Evolutionary conservation across 64 coral and sea anemone species (phyloP).

Genomic region (Dendrophyllia cribrosa): DNA sequence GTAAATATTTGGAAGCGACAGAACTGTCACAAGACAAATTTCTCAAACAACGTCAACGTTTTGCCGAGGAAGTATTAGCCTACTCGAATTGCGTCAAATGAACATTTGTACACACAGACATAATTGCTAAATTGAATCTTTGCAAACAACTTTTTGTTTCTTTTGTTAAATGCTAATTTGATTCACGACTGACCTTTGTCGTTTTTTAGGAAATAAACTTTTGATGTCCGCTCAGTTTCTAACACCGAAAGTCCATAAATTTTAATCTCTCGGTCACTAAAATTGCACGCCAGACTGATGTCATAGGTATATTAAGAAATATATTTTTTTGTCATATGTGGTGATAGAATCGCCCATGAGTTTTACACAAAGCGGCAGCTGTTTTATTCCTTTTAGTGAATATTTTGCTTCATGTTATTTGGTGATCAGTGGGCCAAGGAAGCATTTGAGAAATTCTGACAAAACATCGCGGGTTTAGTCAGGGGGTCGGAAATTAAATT

Average conservation of each 20-base stretch:
- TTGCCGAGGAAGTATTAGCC: slow-evolving; percentile 34
- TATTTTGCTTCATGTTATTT: too few relatives aligned
- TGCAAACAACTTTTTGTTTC: slow-evolving; percentile 13
- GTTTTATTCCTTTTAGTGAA: not conserved
- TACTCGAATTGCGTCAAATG: not conserved
- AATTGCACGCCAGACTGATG: not conserved
- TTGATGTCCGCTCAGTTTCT: not conserved
- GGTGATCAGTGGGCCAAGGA: too few relatives aligned
- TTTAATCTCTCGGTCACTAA: not conserved
- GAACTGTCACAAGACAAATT: not conserved
- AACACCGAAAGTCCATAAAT: not conserved
- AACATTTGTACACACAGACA: slow-evolving; percentile 24
- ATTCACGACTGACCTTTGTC: not conserved
- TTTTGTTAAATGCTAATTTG: slow-evolving; percentile 21
- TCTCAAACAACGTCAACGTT: not conserved
- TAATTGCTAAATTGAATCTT: slow-evolving; percentile 42
- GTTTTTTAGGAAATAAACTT: not conserved
- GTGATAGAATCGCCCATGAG: too few relatives aligned
- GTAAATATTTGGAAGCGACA: not conserved
- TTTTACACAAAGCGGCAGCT: not conserved
- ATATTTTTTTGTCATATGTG: too few relatives aligned
- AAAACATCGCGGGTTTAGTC: too few relatives aligned
- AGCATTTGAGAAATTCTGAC: too few relatives aligned
- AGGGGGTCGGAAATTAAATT: too few relatives aligned
- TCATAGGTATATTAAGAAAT: not conserved